Evolutionary conservation across 37 sponge, comb jelly and placozoan species (phyloP).

Genomic region (Aphrocallistes beatrix): DNA sequence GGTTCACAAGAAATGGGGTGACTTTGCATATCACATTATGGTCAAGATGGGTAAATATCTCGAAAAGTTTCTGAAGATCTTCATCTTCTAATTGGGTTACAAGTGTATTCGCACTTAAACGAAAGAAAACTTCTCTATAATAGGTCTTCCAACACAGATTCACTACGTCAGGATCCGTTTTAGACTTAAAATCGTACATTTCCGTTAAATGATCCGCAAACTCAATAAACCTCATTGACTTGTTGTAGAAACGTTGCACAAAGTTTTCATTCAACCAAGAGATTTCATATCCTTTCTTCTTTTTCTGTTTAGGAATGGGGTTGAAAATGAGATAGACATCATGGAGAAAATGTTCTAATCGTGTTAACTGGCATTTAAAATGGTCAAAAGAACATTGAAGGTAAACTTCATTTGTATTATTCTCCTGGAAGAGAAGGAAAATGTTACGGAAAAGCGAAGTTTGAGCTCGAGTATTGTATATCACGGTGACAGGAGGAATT

Average conservation of each 20-base stretch:
- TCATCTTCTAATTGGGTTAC: background rate
- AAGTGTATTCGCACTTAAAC: background rate
- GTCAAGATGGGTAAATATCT: conserved; percentile 3
- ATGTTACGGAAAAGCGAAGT: background rate
- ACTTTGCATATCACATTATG: background rate
- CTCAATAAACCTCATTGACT: background rate
- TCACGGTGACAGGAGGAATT: background rate
- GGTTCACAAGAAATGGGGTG: background rate
- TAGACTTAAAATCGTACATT: background rate
- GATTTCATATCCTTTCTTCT: background rate
- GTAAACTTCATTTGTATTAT: background rate
- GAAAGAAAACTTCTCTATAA: background rate
- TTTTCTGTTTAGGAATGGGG: background rate
- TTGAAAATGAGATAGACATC: background rate
- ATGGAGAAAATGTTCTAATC: background rate
- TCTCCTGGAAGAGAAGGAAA: background rate
- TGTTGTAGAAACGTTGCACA: conserved; percentile 6
- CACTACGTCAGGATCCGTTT: background rate
- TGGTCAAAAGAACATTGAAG: conserved; percentile 9
- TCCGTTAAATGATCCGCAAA: background rate
- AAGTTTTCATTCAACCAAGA: background rate
- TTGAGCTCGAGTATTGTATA: background rate
- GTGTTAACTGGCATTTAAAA: background rate
- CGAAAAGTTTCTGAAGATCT: background rate
- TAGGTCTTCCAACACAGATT: background rate